Evolutionary conservation across 2,113 vertebrate genomes (phyloP).

Genomic region (Zapornia atra): DNA sequence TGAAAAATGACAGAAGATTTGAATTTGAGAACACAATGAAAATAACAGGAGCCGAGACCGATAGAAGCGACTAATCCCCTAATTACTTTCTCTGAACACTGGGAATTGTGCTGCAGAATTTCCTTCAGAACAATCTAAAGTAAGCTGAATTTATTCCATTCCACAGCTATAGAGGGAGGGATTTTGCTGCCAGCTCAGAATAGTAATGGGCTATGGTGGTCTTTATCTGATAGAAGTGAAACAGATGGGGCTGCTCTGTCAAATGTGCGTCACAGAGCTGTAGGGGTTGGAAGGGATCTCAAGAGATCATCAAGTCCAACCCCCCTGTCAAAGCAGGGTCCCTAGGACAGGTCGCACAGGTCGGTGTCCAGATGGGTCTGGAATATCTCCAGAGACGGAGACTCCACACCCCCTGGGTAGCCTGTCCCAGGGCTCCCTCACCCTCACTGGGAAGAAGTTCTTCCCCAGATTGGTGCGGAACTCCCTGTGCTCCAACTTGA

Average conservation of each 20-base stretch:
- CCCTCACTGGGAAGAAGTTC: too few relatives aligned
- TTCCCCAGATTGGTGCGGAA: too few relatives aligned
- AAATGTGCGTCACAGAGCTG: neutral
- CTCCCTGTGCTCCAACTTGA: too few relatives aligned
- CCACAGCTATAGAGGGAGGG: constrained; percentile 23
- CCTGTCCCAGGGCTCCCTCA: too few relatives aligned
- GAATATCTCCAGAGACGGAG: too few relatives aligned
- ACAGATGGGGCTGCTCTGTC: neutral
- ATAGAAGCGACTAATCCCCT: constrained; percentile 50
- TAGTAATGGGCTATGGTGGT: constrained; percentile 38
- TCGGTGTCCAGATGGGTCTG: too few relatives aligned
- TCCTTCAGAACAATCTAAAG: constrained; percentile 10
- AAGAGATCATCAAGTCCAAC: too few relatives aligned
- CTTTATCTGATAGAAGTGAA: neutral
- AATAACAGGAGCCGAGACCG: constrained; percentile 10
- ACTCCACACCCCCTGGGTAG: too few relatives aligned
- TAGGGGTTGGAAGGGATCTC: too few relatives aligned
- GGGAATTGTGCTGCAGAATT: constrained; percentile 56
- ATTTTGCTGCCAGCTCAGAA: neutral
- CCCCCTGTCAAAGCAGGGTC: too few relatives aligned
- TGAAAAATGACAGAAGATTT: neutral
- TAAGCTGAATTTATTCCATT: constrained; percentile 49
- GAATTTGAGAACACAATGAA: constrained; percentile 25
- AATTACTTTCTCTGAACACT: constrained; percentile 59
- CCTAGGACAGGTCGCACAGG: too few relatives aligned